Conservation (phyloP, 2,797 vertebrate species). For the Micrastur ruficollis region DNA sequence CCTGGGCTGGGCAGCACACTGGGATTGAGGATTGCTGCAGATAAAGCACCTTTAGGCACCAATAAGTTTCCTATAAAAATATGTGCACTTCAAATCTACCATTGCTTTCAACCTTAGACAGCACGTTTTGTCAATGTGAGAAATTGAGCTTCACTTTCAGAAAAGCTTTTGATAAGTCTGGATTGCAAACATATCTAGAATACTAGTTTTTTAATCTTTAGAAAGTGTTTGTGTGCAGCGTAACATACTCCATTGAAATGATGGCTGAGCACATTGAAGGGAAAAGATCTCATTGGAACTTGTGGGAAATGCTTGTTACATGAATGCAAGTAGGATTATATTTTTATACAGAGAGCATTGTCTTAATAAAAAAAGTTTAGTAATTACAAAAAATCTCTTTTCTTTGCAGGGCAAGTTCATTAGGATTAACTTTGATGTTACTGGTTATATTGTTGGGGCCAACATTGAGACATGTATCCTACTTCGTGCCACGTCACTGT, state of each 20-base stretch:
- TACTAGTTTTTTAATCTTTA: background rate
- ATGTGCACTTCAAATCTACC: background rate
- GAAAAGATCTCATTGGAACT: background rate
- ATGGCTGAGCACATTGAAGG: background rate
- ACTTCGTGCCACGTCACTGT: background rate
- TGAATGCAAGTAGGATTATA: background rate
- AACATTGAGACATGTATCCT: conserved; percentile 94
- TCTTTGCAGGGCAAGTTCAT: conserved; percentile 82
- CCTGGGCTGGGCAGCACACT: background rate
- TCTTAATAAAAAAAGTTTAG: background rate
- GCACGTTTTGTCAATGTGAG: background rate
- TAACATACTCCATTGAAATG: rapidly evolving
- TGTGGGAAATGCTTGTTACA: background rate
- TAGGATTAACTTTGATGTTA: conserved; percentile 85
- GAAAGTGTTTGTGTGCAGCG: background rate
- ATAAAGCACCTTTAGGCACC: background rate
- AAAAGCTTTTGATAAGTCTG: background rate
- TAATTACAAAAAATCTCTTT: background rate
- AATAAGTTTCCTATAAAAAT: background rate
- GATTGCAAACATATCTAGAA: background rate
- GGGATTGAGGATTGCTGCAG: background rate
- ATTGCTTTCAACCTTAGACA: background rate
- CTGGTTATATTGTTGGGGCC: conserved; percentile 93
- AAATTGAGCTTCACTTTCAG: background rate
- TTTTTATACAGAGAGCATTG: background rate